A percentile compares a stretch with the other conserved stretches of the same genome.
Evolutionary conservation across 2,888 invertebrate genomes (phyloP).

Genomic region (Anaspis maculata): DNA sequence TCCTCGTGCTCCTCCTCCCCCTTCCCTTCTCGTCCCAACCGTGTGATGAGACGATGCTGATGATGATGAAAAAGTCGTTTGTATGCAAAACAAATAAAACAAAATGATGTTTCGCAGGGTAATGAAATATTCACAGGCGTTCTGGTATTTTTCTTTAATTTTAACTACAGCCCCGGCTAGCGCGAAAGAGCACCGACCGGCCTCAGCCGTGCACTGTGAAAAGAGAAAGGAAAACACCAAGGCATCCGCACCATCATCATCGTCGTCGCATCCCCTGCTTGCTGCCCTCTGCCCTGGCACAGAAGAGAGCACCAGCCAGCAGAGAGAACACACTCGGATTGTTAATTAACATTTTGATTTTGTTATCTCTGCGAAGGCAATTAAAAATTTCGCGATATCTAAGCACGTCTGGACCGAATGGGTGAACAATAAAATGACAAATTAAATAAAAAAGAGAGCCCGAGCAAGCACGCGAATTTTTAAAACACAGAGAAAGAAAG

Average conservation of each 20-base stretch:
- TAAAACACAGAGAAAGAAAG: too few species aligned
- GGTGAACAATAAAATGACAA: constrained; percentile 41
- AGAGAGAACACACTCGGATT: constrained; percentile 43
- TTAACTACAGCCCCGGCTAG: constrained; percentile 30
- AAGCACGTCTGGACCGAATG: constrained; percentile 33
- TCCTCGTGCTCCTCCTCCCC: too few species aligned
- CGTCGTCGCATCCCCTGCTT: too few species aligned
- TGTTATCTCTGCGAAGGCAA: constrained; percentile 37
- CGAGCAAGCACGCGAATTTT: too few species aligned
- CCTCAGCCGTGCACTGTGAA: too few species aligned
- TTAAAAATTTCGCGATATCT: constrained; percentile 42
- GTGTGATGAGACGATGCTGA: constrained; percentile 1
- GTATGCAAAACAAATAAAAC: constrained; percentile 27
- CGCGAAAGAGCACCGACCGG: too few species aligned
- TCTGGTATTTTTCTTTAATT: constrained; percentile 43
- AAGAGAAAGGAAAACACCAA: too few species aligned
- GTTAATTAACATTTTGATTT: constrained; percentile 44
- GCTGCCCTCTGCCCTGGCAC: too few species aligned
- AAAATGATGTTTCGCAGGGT: constrained; percentile 21
- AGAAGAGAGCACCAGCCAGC: too few species aligned
- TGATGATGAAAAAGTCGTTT: constrained; percentile 16
- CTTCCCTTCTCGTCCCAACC: not conserved
- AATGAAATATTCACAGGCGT: constrained; percentile 39
- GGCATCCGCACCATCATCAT: too few species aligned
- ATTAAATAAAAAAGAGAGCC: constrained; percentile 38